Percentiles rank a stretch among this genome's conserved stretches.
Conservation (phyloP, 2,113 vertebrate species). For the Falco punctatus region DNA sequence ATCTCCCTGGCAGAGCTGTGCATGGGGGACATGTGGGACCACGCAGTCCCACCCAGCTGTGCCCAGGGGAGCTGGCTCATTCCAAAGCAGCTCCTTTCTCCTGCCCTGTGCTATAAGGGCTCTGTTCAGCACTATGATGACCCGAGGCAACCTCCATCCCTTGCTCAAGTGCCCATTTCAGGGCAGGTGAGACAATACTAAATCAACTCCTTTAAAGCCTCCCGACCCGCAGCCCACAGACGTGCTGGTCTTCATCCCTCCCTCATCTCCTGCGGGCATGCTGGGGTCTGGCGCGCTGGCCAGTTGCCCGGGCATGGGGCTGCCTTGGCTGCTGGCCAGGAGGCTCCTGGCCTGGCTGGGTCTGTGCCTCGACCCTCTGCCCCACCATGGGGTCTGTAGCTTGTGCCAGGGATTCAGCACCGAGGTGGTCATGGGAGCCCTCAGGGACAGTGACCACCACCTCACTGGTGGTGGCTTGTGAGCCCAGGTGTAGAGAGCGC, state of each 20-base stretch:
- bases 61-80: background rate
- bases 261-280: background rate
- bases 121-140: conserved; percentile 3
- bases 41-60: background rate
- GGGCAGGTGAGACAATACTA: conserved; percentile 36
- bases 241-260: background rate
- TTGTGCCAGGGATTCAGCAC: conserved; percentile 57
- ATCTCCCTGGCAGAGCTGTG: background rate
- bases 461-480: conserved; percentile 33
- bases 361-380: background rate
- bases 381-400: background rate
- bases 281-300: background rate
- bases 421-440: conserved; percentile 56
- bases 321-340: background rate
- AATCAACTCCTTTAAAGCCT: conserved; percentile 52
- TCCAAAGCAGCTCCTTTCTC: conserved; percentile 22
- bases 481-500: conserved; percentile 39
- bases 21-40: background rate
- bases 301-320: background rate
- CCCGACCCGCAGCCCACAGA: background rate
- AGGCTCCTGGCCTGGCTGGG: background rate
- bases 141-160: conserved; percentile 35
- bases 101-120: background rate
- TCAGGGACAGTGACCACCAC: background rate
- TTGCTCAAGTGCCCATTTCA: conserved; percentile 27